phyloP scores from a whole-genome alignment of 2,797 vertebrate genomes.

The Australoheros facetus region DNA sequence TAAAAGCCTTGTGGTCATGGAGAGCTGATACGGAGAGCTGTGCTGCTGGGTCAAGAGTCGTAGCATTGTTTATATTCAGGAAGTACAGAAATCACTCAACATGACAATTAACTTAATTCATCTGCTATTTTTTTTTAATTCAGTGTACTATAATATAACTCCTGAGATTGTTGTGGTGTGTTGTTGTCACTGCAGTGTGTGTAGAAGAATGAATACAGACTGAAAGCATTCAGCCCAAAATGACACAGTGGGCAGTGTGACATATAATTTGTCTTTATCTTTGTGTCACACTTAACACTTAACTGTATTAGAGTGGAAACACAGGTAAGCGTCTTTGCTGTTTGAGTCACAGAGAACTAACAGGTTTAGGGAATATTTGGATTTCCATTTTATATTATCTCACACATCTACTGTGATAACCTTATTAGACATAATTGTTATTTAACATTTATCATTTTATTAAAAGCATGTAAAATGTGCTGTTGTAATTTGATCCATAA shows the following conservation, averaged over 20 bases:
- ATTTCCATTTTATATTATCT: neutral
- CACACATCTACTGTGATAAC: neutral
- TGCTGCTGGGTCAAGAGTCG: neutral
- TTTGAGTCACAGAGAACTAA: neutral
- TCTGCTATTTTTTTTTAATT: neutral
- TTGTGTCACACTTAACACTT: too few species aligned
- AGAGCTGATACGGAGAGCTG: conserved; percentile 28
- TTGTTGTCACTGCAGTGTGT: too few species aligned
- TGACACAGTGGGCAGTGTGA: too few species aligned
- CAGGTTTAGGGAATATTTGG: neutral
- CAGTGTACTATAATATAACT: neutral
- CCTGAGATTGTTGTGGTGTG: neutral
- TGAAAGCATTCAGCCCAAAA: neutral
- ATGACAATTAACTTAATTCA: conserved; percentile 3
- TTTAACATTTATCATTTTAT: neutral
- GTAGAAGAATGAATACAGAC: neutral
- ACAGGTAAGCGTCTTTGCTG: too few species aligned
- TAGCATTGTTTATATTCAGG: conserved; percentile 5
- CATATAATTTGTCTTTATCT: too few species aligned
- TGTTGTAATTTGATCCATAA: neutral
- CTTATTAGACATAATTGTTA: neutral
- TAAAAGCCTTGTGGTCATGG: conserved; percentile 53
- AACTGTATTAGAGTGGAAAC: too few species aligned
- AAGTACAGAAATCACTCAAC: conserved; percentile 13
- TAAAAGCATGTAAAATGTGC: neutral